These are phyloP conservation scores for Centroberyx gerrardi DNA, from an alignment of 2,797 vertebrate genomes.

Conservation along the genomic window DNA sequence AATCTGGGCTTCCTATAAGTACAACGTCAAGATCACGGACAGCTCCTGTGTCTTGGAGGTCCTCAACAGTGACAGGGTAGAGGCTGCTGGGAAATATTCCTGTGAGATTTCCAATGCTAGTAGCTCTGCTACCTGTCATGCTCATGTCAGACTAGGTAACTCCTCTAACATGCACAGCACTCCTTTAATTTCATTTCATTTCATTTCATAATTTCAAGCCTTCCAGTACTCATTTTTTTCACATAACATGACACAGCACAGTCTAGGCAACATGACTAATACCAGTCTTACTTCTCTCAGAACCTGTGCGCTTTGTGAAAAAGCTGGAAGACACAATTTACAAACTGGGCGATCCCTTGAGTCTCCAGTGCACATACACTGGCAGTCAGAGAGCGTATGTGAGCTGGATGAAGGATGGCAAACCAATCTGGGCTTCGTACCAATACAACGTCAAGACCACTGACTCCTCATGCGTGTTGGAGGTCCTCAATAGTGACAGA, in stretches of 20 bases:
- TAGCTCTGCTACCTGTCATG: conserved; percentile 67
- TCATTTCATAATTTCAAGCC: background rate
- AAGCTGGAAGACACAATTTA: conserved; percentile 88
- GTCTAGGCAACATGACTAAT: conserved; percentile 33
- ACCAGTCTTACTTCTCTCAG: conserved; percentile 61
- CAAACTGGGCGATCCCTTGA: conserved; percentile 86
- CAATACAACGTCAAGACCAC: conserved; percentile 89
- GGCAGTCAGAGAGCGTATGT: conserved; percentile 90
- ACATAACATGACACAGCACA: background rate
- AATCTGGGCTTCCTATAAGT: conserved; percentile 88
- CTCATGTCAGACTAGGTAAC: conserved; percentile 62
- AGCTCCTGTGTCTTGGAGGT: conserved; percentile 84
- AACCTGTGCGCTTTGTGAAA: conserved; percentile 88
- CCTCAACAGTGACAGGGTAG: conserved; percentile 83
- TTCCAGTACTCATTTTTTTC: conserved; percentile 6
- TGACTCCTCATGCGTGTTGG: conserved; percentile 81
- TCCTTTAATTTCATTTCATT: background rate
- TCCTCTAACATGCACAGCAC: conserved; percentile 3
- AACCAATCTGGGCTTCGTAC: conserved; percentile 85
- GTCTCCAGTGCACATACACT: conserved; percentile 86
- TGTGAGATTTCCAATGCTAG: conserved; percentile 91
- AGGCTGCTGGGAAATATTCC: conserved; percentile 90
- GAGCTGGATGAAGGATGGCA: conserved; percentile 90
- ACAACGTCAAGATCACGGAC: conserved; percentile 89
- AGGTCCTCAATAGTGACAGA: conserved; percentile 85